Evolutionary conservation across 1,140 invertebrate species (phyloP), one percentile per base, ranked within the genome.

Genomic region (Glossosoma conforme): DNA sequence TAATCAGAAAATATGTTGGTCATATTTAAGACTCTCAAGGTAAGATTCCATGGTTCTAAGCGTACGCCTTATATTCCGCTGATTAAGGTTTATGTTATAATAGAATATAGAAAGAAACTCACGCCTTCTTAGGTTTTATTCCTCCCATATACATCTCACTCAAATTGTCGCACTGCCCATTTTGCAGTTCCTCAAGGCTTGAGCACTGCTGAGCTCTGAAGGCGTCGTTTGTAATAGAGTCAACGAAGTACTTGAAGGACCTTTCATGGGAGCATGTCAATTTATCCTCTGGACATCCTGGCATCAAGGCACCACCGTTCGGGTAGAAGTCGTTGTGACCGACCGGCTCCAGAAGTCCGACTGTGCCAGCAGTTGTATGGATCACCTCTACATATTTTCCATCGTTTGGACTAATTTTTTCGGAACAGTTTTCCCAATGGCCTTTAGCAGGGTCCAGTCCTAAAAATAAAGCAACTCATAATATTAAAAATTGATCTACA

Each of bases 321-420:
- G 41, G 41, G 36, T 52, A 52, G 20, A 52, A 52, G 30, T 52
- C 50, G 14, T 35, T 30, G 17, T 44, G 32, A 14, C 43, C 50
- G 36, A 45, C 15, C 1, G 33, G 25, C 5, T 10, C 2, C 2
- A 5, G 20, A 22, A 52, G 28, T 18, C 21, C 24, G 14, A 3
- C 15, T 20, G 9, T 17, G 14, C 8, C 28, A 17, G 41, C 28
- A 28, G 24, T 21, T 18, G 35, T 52, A 20, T 52, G 41, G 3
- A 52, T 52, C 3, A 45, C 28, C 38, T 44, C 50, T 1, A 52
- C 43, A 38, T 50, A 50, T 21, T 42, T 21, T 14, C 19, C 48
- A 19, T 50, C 48, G 10, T 5, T 3, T 42, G 20, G 33, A 20
- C 43, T 19, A 9, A 50, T 17, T 42, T 36, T 33, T 14, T 50